Evolutionary conservation across 2,797 vertebrate species (phyloP).

Genomic region (Chaenodraco wilsoni): DNA sequence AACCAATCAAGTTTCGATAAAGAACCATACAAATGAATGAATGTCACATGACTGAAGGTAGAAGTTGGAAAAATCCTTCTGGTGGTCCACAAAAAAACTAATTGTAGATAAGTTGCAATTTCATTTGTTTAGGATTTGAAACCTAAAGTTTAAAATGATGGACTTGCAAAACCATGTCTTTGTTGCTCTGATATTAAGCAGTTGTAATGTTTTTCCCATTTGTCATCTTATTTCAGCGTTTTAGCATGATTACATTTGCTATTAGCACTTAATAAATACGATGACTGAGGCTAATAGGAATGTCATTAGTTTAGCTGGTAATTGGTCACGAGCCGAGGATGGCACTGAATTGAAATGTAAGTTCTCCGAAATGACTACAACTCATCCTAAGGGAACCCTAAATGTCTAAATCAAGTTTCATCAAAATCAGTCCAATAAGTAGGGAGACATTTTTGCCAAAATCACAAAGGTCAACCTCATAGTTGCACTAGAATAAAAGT

Average conservation of each 20-base stretch:
- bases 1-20: too few relatives aligned
- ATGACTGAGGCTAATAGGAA: neutral
- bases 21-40: too few relatives aligned
- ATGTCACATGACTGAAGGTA: too few relatives aligned
- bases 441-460: neutral
- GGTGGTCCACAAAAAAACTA: too few relatives aligned
- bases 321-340: neutral
- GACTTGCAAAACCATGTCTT: too few relatives aligned
- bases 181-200: too few relatives aligned
- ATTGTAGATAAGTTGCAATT: too few relatives aligned
- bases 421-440: neutral
- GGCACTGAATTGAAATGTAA: neutral
- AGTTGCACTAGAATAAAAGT: neutral
- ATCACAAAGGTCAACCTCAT: neutral
- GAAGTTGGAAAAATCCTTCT: too few relatives aligned
- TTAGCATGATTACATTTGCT: neutral
- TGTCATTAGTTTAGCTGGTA: neutral
- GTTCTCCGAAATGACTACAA: neutral
- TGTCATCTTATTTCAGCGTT: neutral
- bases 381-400: neutral
- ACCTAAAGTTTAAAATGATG: too few relatives aligned
- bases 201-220: neutral
- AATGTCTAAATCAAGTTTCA: neutral
- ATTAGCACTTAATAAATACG: neutral
- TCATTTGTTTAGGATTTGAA: too few relatives aligned